Base-by-base conservation (phyloP, 2,113 vertebrate species). In the Ageneiosus marmoratus region DNA sequence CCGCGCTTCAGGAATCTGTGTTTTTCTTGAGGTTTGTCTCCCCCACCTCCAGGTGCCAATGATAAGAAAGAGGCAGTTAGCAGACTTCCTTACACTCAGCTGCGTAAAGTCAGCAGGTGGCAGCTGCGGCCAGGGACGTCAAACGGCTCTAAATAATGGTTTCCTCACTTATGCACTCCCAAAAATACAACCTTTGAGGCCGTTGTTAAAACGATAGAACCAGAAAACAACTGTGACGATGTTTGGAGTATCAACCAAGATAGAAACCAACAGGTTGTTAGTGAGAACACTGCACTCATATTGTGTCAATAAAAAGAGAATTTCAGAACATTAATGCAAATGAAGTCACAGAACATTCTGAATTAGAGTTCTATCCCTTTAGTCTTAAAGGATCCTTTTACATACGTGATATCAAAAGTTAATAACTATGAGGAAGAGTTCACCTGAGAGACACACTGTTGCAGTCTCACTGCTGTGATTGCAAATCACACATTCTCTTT, bases 21-120 rank as follows among this genome's bases (percentile, higher is more conserved):
- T 92, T 94, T 91, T 93, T 90, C 89, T 92, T 93, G 88, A 92
- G 92, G 90, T 92, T 91, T 90, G 85, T 79, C 88, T 91, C 85
- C 89, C 81, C 80, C 72, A 37, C 60, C 79, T 27, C 46, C 72
- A 84, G 70, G 86, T 53, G n/a, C 74, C 83, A 63, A 84, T 91
- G 86, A 93, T 91, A 92, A 93, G 86, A 77, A 76, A 88, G 63
- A 92, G 91, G 89, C 93, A 89, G 94, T 94, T 95, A 92, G 89
- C 87, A 89, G 89, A 93, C 93, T 95, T 95, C 94, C 94, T 94
- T 27, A 89, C 88, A 79, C 86, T 92, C 90, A 93, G 88, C 91
- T 91, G 91, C 56, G 87, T 88, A 91, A 87, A 89, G 75, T 89
- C 90, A 86, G 85, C 91, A 93, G 90, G 90, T 92, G 92, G 87